A percentile compares a stretch with the other conserved stretches of the same genome.
Evolutionary conservation across 2,888 invertebrate genomes (phyloP).

Genomic region (Melanostoma scalare): DNA sequence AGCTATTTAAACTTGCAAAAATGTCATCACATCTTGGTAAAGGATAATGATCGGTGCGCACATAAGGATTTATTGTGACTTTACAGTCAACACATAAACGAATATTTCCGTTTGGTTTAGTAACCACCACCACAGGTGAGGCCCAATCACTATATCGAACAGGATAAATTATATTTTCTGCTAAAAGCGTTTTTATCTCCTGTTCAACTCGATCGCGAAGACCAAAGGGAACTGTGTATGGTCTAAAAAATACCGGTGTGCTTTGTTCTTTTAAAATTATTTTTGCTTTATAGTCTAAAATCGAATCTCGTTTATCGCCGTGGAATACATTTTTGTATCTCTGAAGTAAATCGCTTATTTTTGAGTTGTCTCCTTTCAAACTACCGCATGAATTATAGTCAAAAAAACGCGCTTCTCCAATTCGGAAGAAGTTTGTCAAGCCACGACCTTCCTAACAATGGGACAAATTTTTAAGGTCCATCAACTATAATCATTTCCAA

Average conservation of each 20-base stretch:
- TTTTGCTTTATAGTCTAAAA: background rate
- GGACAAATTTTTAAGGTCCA: no score
- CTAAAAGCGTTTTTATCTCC: background rate
- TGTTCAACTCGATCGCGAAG: background rate
- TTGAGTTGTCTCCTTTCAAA: no score
- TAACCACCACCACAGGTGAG: slow-evolving; percentile 43
- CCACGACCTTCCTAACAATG: no score
- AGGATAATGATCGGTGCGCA: slow-evolving; percentile 39
- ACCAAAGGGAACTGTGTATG: background rate
- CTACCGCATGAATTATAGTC: no score
- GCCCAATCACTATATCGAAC: slow-evolving; percentile 40
- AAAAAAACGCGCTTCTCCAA: no score
- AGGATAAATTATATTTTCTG: slow-evolving; percentile 8
- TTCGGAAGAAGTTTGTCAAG: no score
- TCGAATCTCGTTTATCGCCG: background rate
- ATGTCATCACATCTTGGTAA: slow-evolving; percentile 44
- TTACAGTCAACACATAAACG: no score
- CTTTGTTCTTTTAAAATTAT: background rate
- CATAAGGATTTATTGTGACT: slow-evolving; percentile 1
- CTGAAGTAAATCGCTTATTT: background rate
- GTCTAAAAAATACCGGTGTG: background rate
- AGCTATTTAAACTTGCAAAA: slow-evolving; percentile 27
- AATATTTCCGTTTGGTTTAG: slow-evolving; percentile 37
- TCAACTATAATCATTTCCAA: no score
- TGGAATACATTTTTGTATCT: background rate